Evolutionary conservation across 1,140 invertebrate species (phyloP), one percentile per base, ranked within the genome.

Genomic region (Dendroctonus ponderosae): DNA sequence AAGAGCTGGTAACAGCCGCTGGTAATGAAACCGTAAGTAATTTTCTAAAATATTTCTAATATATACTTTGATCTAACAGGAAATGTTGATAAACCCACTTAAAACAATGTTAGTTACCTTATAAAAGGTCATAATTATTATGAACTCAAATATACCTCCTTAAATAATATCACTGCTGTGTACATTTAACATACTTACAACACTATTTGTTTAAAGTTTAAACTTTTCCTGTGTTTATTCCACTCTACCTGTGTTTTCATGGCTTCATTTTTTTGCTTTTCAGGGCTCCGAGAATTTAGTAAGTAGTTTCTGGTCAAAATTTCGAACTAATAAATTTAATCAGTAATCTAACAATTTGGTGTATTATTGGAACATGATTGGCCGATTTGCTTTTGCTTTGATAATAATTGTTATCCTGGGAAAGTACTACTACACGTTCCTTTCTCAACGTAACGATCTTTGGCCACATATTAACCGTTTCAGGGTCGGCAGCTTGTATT

Each of bases 1-100:
- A 99, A 83, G 98, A 99, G 82, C 86, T 99, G 77, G 95, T 97
- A 7, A 96, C 94, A 48, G 94, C 94, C 6, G 90, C 93, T 44
- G 91, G 90, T 62, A 91, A 89, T 46, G 91, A 94, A 85, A 90
- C 91, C 82, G 92, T 95, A 88, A 91, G 84, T 84, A 26, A 26
- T 26, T 26, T 26, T 26, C 26, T 2, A 26, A 26, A 26, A 26
- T 26, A 26, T 26, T 26, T 26, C 26, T 26, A 26, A 26, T 26
- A 3, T 26, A 26, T 26, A 26, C 26, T 26, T 26, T 26, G 1
- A 26, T 26, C 26, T 26, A 26, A 26, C 26, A 26, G 26, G 26
- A 26, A 26, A 26, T 26, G 3, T 26, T 26, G 26, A 26, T 26
- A 26, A 26, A 26, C 26, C 26, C 3, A 26, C 26, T 26, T 3